phyloP scores from a whole-genome alignment of 2,113 vertebrate species.

The Scatophagus argus region DNA sequence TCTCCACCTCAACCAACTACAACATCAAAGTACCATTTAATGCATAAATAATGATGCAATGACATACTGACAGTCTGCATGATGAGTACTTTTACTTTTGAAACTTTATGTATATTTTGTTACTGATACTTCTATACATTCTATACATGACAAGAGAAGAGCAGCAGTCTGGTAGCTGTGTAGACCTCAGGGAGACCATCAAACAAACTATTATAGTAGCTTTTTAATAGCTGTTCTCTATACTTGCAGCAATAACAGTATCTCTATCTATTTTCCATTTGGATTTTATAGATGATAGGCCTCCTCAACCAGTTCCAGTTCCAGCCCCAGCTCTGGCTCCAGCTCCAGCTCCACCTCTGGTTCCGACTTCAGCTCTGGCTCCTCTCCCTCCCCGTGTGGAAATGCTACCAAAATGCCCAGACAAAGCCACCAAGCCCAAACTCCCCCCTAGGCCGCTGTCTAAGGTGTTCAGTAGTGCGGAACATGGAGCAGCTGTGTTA shows the following conservation, averaged over 20 bases:
- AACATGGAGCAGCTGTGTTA: constrained; percentile 78
- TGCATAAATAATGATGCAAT: not conserved
- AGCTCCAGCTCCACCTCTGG: constrained; percentile 1
- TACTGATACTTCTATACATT: not conserved
- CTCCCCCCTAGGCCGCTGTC: constrained; percentile 73
- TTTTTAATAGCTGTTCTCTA: not conserved
- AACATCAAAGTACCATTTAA: not conserved
- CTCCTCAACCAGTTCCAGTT: constrained; percentile 19
- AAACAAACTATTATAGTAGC: too few species aligned
- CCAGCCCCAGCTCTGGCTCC: not conserved
- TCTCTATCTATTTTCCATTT: not conserved
- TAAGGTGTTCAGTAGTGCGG: constrained; percentile 79
- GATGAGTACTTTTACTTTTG: too few species aligned
- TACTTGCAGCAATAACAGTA: not conserved
- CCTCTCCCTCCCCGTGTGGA: constrained; percentile 17
- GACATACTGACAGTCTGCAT: not conserved
- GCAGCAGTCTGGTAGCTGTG: too few species aligned
- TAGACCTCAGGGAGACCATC: not conserved
- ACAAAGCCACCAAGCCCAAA: constrained; percentile 74
- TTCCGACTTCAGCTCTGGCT: constrained; percentile 42
- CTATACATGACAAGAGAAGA: too few species aligned
- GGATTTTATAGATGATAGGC: constrained; percentile 55
- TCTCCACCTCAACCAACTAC: not conserved
- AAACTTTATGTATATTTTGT: not conserved
- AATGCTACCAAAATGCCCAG: constrained; percentile 58